Percentiles rank a stretch among this genome's conserved stretches.
Conservation (phyloP, 2,113 vertebrate genomes). For the Callopanchax toddi region DNA sequence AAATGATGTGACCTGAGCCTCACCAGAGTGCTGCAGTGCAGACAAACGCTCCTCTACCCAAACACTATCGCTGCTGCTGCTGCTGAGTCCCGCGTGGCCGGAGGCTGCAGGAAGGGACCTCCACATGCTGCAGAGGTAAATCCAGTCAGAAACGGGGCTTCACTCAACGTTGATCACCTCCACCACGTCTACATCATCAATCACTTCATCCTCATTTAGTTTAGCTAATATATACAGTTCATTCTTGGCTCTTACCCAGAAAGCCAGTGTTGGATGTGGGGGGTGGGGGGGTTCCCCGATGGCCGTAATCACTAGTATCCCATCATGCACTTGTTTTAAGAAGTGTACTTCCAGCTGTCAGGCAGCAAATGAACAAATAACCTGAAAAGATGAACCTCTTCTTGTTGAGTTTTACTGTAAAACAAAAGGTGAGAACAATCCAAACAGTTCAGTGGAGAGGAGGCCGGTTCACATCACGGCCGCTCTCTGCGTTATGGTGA, state of each 20-base stretch:
- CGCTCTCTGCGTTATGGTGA: too few relatives aligned
- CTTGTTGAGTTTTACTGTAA: too few relatives aligned
- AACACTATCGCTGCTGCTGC: slow-evolving; percentile 85
- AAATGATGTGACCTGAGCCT: slow-evolving; percentile 60
- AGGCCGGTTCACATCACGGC: too few relatives aligned
- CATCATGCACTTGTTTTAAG: too few relatives aligned
- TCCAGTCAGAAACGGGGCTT: slow-evolving; percentile 32
- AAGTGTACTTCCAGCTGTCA: too few relatives aligned
- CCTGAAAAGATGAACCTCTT: too few relatives aligned
- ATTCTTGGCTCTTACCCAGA: slow-evolving; percentile 80
- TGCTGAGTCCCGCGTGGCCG: slow-evolving; percentile 58
- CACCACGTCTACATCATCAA: slow-evolving; percentile 8
- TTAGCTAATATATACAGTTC: slow-evolving; percentile 13
- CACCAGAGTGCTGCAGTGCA: slow-evolving; percentile 93
- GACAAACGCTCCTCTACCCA: slow-evolving; percentile 93
- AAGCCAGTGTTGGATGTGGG: too few relatives aligned
- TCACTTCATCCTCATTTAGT: slow-evolving; percentile 15
- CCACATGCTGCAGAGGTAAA: slow-evolving; percentile 55
- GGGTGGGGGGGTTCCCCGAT: too few relatives aligned
- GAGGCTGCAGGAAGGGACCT: slow-evolving; percentile 55
- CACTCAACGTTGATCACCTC: slow-evolving; percentile 36
- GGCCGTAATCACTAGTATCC: too few relatives aligned
- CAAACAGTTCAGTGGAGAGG: too few relatives aligned
- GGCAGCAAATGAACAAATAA: too few relatives aligned
- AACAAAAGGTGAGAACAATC: too few relatives aligned